A percentile compares a stretch with the other conserved stretches of the same genome.
These are phyloP conservation scores for Muscina levida DNA, from an alignment of 2,888 invertebrate genomes.

Conservation along the genomic window DNA sequence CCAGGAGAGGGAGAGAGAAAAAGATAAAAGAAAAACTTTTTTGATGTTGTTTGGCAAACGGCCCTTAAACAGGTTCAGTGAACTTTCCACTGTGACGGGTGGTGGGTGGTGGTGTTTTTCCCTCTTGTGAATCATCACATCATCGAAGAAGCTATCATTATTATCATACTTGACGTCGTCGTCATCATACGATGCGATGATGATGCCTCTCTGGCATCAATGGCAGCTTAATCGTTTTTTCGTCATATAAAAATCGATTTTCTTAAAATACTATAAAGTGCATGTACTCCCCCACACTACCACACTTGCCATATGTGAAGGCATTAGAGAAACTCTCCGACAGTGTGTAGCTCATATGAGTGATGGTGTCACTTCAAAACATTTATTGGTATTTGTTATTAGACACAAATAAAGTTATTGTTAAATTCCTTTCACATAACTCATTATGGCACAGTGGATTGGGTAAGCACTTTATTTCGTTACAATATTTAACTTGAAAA, in stretches of 20 bases:
- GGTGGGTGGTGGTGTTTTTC: slow-evolving; percentile 3
- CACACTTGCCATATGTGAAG: not conserved
- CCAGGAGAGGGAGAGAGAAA: slow-evolving; percentile 16
- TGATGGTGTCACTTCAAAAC: too few species aligned
- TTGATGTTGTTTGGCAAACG: slow-evolving; percentile 31
- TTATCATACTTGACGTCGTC: too few species aligned
- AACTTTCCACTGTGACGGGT: slow-evolving; percentile 53
- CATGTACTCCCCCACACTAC: too few species aligned
- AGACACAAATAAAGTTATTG: not conserved
- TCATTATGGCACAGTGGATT: not conserved
- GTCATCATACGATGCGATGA: slow-evolving; percentile 28
- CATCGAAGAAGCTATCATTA: not conserved
- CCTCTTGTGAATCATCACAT: slow-evolving; percentile 30
- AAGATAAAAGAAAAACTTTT: not conserved
- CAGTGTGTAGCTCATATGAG: too few species aligned
- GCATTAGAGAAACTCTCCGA: not conserved
- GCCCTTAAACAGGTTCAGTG: slow-evolving; percentile 59
- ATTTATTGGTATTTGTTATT: not conserved
- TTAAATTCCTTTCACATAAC: not conserved
- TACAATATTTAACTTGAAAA: not conserved
- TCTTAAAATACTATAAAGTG: slow-evolving; percentile 6
- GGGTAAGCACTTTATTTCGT: too few species aligned
- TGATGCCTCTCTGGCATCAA: slow-evolving; percentile 34
- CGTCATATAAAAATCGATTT: slow-evolving; percentile 48
- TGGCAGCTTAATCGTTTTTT: slow-evolving; percentile 56